phyloP scores from a whole-genome alignment of 2,888 invertebrate genomes.

The Tiphia femorata region DNA sequence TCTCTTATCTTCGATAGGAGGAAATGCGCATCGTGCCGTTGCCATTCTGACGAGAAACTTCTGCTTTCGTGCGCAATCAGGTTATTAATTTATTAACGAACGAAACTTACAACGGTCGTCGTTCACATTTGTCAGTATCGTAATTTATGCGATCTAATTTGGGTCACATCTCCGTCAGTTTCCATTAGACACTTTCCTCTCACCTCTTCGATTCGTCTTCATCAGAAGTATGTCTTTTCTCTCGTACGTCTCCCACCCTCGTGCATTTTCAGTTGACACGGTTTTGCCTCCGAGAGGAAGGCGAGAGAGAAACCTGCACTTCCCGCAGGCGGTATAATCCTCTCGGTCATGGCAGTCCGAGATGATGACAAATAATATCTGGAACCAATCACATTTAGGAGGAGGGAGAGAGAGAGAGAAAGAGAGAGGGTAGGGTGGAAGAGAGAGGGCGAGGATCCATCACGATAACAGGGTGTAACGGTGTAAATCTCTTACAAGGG shows the following conservation, averaged over 20 bases:
- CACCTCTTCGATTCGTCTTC: no score
- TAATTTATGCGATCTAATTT: no score
- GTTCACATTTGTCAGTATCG: no score
- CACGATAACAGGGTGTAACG: conserved; percentile 55
- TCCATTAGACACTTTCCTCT: no score
- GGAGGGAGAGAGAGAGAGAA: conserved; percentile 9
- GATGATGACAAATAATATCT: conserved; percentile 64
- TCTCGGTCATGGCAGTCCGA: conserved; percentile 54
- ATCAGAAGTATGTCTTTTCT: conserved; percentile 1
- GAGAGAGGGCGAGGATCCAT: conserved; percentile 27
- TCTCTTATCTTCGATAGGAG: no score
- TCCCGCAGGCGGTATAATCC: conserved; percentile 36
- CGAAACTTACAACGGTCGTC: no score
- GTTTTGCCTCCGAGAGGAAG: conserved; percentile 33
- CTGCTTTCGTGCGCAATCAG: no score
- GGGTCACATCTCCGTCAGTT: no score
- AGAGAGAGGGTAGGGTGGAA: background rate
- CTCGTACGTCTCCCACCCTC: conserved; percentile 3
- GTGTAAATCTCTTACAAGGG: conserved; percentile 55
- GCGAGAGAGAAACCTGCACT: conserved; percentile 10
- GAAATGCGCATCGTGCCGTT: no score
- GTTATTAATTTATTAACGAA: no score
- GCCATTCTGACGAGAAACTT: no score
- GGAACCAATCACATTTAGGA: conserved; percentile 59
- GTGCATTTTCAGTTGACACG: conserved; percentile 27